These are phyloP conservation scores for Tetrax tetrax DNA, from an alignment of 2,113 vertebrate genomes.

Conservation along the genomic window DNA sequence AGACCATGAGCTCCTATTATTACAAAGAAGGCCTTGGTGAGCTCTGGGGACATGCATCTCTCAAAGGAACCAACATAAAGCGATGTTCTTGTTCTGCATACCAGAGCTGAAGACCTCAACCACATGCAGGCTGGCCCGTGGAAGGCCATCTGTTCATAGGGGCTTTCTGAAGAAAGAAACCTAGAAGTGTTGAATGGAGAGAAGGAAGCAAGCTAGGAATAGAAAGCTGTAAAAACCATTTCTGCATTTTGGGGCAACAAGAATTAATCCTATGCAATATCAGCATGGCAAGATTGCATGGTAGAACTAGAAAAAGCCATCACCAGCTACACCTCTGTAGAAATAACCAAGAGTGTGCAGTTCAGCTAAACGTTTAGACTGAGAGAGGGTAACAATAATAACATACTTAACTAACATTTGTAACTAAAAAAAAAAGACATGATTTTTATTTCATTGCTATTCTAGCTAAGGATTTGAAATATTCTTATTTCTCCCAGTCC, in stretches of 20 bases:
- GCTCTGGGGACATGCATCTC: neutral
- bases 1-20: neutral
- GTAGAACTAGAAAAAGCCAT: neutral
- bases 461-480: neutral
- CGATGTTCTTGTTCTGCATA: neutral
- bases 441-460: neutral
- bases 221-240: neutral
- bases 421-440: neutral
- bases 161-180: neutral
- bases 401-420: neutral
- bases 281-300: neutral
- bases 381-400: neutral
- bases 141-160: neutral
- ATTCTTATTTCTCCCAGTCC: neutral
- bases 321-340: neutral
- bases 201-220: neutral
- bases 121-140: neutral
- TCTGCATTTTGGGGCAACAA: neutral
- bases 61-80: neutral
- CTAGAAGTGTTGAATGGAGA: neutral
- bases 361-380: neutral
- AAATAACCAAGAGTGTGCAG: neutral
- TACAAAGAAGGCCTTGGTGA: neutral
- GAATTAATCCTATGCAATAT: neutral
- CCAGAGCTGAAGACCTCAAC: neutral